phyloP scores from a whole-genome alignment of 64 coral and sea anemone species.

The Stylophora pistillata region DNA sequence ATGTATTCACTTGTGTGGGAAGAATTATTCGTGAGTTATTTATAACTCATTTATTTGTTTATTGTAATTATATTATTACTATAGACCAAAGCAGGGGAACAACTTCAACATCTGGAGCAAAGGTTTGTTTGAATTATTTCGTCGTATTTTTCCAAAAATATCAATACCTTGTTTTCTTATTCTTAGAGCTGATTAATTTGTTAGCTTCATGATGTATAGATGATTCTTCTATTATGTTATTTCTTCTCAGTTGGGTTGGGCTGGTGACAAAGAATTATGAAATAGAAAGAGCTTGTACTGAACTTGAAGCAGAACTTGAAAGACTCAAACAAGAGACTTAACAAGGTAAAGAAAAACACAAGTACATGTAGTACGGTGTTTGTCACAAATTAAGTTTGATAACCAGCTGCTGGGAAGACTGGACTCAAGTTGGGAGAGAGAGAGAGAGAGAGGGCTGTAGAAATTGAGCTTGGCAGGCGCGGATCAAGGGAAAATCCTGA shows the following conservation, averaged over 20 bases:
- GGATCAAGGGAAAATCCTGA: too few relatives aligned
- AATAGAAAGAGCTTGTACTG: conserved; percentile 92
- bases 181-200: neutral
- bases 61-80: too few relatives aligned
- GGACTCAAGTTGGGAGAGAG: too few relatives aligned
- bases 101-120: conserved; percentile 86
- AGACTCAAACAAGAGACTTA: conserved; percentile 34
- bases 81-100: conserved; percentile 82
- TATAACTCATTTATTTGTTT: neutral
- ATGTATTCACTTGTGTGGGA: too few relatives aligned
- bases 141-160: neutral
- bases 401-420: too few relatives aligned
- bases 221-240: neutral
- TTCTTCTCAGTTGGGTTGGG: conserved; percentile 91
- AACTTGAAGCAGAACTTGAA: conserved; percentile 90
- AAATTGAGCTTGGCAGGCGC: too few relatives aligned
- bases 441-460: too few relatives aligned
- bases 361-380: neutral
- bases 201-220: neutral
- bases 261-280: conserved; percentile 98
- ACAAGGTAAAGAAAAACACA: neutral
- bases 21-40: too few relatives aligned
- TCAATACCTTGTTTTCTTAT: neutral
- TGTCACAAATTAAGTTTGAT: neutral
- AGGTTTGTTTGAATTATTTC: conserved; percentile 45